Evolutionary conservation across 2,888 invertebrate species (phyloP).

Genomic region (Callimorpha dominula): DNA sequence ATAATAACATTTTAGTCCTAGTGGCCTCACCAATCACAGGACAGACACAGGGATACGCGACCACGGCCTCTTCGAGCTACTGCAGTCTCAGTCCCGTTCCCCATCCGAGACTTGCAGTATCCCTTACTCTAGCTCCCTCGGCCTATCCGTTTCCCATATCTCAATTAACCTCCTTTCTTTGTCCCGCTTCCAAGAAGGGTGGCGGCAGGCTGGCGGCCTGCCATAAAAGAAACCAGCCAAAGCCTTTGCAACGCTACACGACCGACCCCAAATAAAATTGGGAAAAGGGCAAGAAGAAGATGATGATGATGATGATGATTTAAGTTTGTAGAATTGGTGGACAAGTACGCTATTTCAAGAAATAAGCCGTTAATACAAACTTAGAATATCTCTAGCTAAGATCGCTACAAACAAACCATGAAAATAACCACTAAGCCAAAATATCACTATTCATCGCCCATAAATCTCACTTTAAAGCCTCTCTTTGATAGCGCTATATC

Average conservation of each 20-base stretch:
- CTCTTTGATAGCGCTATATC: slow-evolving; percentile 10
- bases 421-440: slow-evolving; percentile 1
- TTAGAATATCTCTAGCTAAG: neutral
- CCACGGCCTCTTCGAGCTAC: too few species aligned
- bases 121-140: too few species aligned
- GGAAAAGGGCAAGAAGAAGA: neutral
- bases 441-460: slow-evolving; percentile 11
- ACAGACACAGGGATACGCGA: too few species aligned
- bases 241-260: neutral
- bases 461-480: slow-evolving; percentile 19
- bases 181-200: neutral
- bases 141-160: too few species aligned
- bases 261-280: neutral
- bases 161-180: neutral
- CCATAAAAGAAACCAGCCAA: neutral
- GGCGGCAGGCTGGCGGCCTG: too few species aligned
- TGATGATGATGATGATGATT: neutral
- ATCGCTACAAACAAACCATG: neutral
- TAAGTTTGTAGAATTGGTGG: too few species aligned
- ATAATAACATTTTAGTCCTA: neutral
- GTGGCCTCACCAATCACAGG: too few species aligned
- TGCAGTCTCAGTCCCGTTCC: too few species aligned
- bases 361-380: too few species aligned
- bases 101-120: too few species aligned
- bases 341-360: too few species aligned